phyloP scores from a whole-genome alignment of 1,140 invertebrate species.

The Ericerus pela region DNA sequence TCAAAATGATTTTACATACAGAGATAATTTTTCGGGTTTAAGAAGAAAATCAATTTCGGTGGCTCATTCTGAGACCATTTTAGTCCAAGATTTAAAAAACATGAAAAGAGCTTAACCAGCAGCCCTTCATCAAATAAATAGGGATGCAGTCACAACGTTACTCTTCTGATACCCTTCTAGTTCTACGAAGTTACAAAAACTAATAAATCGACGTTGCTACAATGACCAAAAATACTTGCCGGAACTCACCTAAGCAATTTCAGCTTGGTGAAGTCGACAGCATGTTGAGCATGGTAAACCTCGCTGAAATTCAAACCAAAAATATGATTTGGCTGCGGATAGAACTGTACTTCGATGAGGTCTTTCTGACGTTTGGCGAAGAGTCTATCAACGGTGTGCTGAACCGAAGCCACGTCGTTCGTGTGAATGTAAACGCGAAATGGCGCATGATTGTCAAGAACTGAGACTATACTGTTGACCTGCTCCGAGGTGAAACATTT shows the following conservation, averaged over 20 bases:
- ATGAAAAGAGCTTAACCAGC: too few species aligned
- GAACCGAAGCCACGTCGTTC: neutral
- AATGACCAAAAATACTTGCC: too few species aligned
- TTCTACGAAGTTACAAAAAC: too few species aligned
- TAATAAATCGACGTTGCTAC: too few species aligned
- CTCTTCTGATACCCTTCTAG: too few species aligned
- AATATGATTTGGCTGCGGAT: neutral
- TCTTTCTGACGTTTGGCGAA: neutral
- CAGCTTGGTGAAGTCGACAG: slow-evolving; percentile 19
- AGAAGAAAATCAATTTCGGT: too few species aligned
- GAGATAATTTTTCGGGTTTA: too few species aligned
- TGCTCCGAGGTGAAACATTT: neutral
- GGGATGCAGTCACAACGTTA: too few species aligned
- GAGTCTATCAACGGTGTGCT: neutral
- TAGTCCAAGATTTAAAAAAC: too few species aligned
- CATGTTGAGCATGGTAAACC: slow-evolving; percentile 16
- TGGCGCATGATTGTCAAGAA: neutral
- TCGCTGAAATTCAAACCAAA: slow-evolving; percentile 5
- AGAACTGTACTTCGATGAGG: neutral
- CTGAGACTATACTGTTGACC: neutral
- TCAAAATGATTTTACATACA: too few species aligned
- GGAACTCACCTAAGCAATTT: slow-evolving; percentile 18
- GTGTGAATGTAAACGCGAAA: neutral
- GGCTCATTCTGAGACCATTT: too few species aligned
- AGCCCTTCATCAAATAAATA: too few species aligned